A percentile compares a stretch with the other conserved stretches of the same genome.
Conservation (phyloP, 2,797 vertebrate species). For the Sciaenops ocellatus region DNA sequence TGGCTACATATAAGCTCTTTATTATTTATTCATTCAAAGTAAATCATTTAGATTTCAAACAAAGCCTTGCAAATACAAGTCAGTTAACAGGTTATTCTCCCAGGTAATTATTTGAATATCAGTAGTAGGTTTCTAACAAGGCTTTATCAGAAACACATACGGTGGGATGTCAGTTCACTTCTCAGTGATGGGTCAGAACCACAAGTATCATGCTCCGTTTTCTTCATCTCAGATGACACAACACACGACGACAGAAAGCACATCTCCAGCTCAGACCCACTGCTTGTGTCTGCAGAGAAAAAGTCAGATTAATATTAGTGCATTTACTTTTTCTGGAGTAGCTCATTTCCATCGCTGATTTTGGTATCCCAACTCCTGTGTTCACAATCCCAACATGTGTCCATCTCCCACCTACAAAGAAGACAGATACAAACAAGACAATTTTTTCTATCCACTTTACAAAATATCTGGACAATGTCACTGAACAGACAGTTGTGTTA, state of each 20-base stretch:
- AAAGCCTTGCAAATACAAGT: slow-evolving; percentile 14
- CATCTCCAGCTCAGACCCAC: background rate
- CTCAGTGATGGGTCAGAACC: background rate
- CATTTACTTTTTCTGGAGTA: background rate
- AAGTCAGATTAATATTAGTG: background rate
- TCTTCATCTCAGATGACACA: background rate
- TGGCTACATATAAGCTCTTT: background rate
- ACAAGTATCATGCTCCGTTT: background rate
- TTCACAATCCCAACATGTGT: background rate
- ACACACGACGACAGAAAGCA: background rate
- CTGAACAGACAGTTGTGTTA: background rate
- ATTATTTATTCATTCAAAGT: slow-evolving; percentile 55
- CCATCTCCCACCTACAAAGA: slow-evolving; percentile 6
- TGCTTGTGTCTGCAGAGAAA: background rate
- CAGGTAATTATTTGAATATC: background rate
- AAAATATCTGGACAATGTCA: background rate
- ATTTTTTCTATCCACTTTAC: background rate
- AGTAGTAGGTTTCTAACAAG: background rate
- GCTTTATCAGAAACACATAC: background rate
- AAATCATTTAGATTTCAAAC: slow-evolving; percentile 29
- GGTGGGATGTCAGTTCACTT: background rate
- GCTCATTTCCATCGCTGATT: background rate
- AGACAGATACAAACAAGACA: background rate
- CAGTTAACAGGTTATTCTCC: background rate
- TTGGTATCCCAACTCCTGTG: background rate